Conservation (phyloP, 2,888 invertebrate species). For the Hermaeophaga mercurialis region DNA sequence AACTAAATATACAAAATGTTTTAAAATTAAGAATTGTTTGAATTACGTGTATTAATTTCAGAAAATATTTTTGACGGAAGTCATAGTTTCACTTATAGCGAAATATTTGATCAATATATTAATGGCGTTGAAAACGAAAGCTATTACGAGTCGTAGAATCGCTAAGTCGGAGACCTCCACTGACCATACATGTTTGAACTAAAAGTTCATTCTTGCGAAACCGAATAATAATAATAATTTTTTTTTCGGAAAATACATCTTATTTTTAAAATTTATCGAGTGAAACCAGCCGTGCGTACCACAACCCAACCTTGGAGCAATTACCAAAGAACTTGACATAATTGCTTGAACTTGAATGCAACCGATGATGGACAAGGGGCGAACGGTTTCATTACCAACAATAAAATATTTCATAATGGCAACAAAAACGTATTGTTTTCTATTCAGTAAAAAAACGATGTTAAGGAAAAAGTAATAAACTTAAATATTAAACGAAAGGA, state of each 20-base stretch:
- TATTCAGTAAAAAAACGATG: too few species aligned
- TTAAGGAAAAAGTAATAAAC: too few species aligned
- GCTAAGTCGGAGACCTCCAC: not conserved
- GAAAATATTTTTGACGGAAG: too few species aligned
- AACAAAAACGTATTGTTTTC: too few species aligned
- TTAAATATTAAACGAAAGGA: too few species aligned
- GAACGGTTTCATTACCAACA: not conserved
- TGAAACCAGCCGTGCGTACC: conserved; percentile 13
- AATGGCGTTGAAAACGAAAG: conserved; percentile 7
- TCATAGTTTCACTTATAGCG: too few species aligned
- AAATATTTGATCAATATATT: too few species aligned
- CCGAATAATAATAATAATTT: not conserved
- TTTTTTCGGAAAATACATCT: not conserved
- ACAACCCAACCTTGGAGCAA: conserved; percentile 6
- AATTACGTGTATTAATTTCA: too few species aligned
- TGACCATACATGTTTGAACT: conserved; percentile 2
- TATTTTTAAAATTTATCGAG: not conserved
- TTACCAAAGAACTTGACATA: conserved; percentile 20
- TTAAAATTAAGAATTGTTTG: too few species aligned
- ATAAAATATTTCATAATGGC: not conserved
- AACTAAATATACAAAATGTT: too few species aligned
- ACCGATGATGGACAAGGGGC: not conserved
- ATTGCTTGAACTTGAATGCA: conserved; percentile 14
- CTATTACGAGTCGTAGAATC: not conserved
- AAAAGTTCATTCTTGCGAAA: conserved; percentile 10